phyloP scores from a whole-genome alignment of 2,113 vertebrate species.

The Ranitomeya variabilis region DNA sequence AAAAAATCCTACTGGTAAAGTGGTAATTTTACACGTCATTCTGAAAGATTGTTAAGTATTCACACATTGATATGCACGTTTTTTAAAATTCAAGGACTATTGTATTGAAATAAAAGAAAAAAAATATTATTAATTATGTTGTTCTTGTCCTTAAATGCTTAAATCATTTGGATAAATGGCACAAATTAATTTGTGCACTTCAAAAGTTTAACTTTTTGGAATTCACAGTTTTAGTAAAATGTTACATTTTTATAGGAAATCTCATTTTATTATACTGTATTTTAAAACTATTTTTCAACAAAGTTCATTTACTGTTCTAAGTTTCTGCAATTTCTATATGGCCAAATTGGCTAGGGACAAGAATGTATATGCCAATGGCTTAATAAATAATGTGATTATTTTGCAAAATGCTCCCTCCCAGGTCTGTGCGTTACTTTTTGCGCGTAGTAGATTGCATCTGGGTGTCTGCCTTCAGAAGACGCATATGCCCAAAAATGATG shows the following conservation, averaged over 20 bases:
- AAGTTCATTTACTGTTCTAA: not conserved
- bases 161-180: not conserved
- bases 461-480: too few relatives aligned
- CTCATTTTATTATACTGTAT: not conserved
- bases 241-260: not conserved
- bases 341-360: not conserved
- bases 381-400: not conserved
- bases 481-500: too few relatives aligned
- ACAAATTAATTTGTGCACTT: not conserved
- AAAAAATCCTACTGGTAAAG: too few relatives aligned
- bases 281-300: not conserved
- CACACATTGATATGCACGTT: too few relatives aligned
- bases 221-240: not conserved
- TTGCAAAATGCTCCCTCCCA: not conserved
- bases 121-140: too few relatives aligned
- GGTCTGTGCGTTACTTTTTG: not conserved
- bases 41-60: too few relatives aligned
- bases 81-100: too few relatives aligned
- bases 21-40: too few relatives aligned
- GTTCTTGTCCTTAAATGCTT: too few relatives aligned
- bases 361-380: not conserved
- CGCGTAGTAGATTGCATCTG: too few relatives aligned
- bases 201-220: too few relatives aligned
- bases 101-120: too few relatives aligned
- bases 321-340: not conserved